Conservation (phyloP, 2,888 invertebrate species). For the Nemoura dubitans region DNA sequence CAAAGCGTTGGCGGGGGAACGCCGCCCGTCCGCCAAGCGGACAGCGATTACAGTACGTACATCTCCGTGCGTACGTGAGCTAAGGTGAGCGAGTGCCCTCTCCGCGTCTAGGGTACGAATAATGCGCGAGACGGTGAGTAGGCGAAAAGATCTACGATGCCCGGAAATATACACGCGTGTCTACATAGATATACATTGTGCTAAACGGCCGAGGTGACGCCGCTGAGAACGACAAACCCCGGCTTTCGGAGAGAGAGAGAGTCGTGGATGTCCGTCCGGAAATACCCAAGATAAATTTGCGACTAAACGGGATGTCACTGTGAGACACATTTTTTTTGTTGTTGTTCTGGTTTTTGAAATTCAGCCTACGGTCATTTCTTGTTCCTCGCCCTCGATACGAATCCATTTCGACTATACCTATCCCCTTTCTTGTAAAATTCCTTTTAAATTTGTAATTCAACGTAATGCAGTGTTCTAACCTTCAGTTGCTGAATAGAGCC, state of each 20-base stretch:
- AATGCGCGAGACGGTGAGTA: slow-evolving; percentile 48
- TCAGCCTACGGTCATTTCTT: neutral
- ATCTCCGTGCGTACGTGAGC: neutral
- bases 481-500: no score
- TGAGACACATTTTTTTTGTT: neutral
- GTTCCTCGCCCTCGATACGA: neutral
- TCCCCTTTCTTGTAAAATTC: neutral
- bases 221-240: no score
- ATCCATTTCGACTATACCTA: neutral
- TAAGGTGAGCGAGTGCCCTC: neutral
- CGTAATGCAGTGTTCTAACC: no score
- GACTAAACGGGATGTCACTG: neutral
- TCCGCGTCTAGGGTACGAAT: slow-evolving; percentile 41
- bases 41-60: slow-evolving; percentile 27
- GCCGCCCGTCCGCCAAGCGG: slow-evolving; percentile 45
- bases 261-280: no score
- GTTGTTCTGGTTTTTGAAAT: neutral
- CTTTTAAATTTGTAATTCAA: neutral
- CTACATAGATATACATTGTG: no score
- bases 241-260: no score
- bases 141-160: slow-evolving; percentile 48
- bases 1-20: slow-evolving; percentile 52
- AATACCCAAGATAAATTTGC: neutral
- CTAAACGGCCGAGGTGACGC: no score
- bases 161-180: no score